phyloP scores from a whole-genome alignment of 2,888 invertebrate genomes.

The Encarsia formosa region DNA sequence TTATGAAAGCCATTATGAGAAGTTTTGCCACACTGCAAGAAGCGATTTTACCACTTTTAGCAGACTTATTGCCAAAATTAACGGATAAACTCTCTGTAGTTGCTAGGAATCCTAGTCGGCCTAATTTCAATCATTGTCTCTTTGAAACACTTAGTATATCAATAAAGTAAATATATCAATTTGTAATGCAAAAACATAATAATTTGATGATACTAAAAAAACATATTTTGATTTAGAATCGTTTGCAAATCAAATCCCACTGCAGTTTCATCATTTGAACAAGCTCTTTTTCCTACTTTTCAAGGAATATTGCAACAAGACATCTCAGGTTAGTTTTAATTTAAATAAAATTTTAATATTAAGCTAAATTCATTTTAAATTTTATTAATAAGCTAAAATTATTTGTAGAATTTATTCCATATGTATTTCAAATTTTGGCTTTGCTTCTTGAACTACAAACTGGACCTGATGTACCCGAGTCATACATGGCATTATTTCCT shows the following conservation, averaged over 20 bases:
- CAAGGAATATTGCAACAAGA: constrained; percentile 92
- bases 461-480: constrained; percentile 64
- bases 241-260: constrained; percentile 77
- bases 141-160: constrained; percentile 92
- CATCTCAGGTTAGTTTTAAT: constrained; percentile 65
- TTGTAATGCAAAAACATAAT: constrained; percentile 1
- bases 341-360: background rate
- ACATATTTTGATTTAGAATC: constrained; percentile 56
- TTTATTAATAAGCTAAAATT: background rate
- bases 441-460: constrained; percentile 76
- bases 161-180: constrained; percentile 62
- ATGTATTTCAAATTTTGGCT: constrained; percentile 96
- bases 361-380: background rate
- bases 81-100: constrained; percentile 79
- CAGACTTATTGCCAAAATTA: constrained; percentile 76
- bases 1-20: constrained; percentile 97
- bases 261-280: constrained; percentile 85
- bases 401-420: constrained; percentile 88
- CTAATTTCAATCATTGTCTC: constrained; percentile 97
- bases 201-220: background rate
- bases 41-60: constrained; percentile 73
- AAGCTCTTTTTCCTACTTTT: constrained; percentile 90
- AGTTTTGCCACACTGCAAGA: constrained; percentile 79
- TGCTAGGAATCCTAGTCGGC: constrained; percentile 91
- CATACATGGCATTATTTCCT: constrained; percentile 86